A percentile compares a stretch with the other conserved stretches of the same genome.
phyloP scores from a whole-genome alignment of 2,797 vertebrate species.

The Pseudochaenichthys georgianus region DNA sequence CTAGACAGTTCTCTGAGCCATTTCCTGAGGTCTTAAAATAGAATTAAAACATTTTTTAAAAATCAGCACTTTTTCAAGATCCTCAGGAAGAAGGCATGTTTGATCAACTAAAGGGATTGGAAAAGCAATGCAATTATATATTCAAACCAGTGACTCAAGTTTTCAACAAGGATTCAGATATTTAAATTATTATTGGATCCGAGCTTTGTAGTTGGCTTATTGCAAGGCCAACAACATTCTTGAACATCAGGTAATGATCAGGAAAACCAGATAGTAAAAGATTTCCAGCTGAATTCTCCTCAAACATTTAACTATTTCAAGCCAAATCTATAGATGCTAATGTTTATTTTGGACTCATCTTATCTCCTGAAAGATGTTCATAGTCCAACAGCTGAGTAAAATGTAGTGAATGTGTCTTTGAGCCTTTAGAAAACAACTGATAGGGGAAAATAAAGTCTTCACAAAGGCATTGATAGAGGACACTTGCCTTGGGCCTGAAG shows the following conservation, averaged over 20 bases:
- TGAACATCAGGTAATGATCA: neutral
- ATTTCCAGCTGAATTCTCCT: neutral
- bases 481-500: constrained; percentile 93
- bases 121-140: neutral
- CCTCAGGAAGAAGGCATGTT: neutral
- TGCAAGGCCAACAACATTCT: neutral
- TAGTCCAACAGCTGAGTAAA: constrained; percentile 21
- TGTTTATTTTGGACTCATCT: neutral
- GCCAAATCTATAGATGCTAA: neutral
- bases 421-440: neutral
- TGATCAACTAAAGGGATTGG: neutral
- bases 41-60: too few relatives aligned
- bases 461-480: accelerated
- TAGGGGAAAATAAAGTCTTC: neutral
- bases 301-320: neutral
- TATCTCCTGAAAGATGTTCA: constrained; percentile 19
- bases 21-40: constrained; percentile 59
- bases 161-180: neutral
- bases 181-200: neutral
- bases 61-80: constrained; percentile 40
- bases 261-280: neutral
- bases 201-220: neutral
- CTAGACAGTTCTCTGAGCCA: constrained; percentile 25
- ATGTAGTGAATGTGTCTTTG: neutral
- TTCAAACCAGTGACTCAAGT: neutral